These are phyloP conservation scores for Mesorhabditis sp. DNA, from an alignment of 2,888 invertebrate genomes.

Conservation along the genomic window DNA sequence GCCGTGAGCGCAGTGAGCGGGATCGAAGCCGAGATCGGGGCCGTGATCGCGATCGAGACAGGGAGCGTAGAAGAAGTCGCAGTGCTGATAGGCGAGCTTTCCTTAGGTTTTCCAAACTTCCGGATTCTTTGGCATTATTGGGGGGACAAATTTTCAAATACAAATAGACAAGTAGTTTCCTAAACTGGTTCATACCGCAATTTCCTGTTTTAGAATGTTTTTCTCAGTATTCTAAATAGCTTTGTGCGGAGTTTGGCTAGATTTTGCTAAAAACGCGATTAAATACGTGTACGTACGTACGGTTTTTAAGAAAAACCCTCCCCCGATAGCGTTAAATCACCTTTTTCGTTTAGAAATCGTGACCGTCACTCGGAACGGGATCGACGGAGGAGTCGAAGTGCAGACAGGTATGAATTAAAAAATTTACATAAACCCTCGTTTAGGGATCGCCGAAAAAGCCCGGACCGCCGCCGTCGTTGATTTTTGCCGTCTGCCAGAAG, in stretches of 20 bases:
- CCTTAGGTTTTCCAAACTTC: background rate
- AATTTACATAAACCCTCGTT: background rate
- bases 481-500: background rate
- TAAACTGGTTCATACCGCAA: no score
- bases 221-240: no score
- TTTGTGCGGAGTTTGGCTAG: no score
- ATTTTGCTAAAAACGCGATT: no score
- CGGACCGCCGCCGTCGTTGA: background rate
- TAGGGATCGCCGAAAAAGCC: slow-evolving; percentile 1
- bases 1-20: background rate
- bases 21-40: slow-evolving; percentile 5
- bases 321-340: no score
- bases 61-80: background rate
- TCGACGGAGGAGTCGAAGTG: background rate
- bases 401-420: background rate
- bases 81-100: slow-evolving; percentile 5
- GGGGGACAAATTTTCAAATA: no score
- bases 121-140: no score
- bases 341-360: background rate
- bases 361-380: background rate
- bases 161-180: no score
- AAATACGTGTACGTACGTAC: no score
- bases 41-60: background rate
- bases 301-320: no score
- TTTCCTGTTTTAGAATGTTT: no score